A percentile compares a stretch with the other conserved stretches of the same genome.
Evolutionary conservation across 2,797 vertebrate species (phyloP).

Genomic region (Paedocypris micromegethes): DNA sequence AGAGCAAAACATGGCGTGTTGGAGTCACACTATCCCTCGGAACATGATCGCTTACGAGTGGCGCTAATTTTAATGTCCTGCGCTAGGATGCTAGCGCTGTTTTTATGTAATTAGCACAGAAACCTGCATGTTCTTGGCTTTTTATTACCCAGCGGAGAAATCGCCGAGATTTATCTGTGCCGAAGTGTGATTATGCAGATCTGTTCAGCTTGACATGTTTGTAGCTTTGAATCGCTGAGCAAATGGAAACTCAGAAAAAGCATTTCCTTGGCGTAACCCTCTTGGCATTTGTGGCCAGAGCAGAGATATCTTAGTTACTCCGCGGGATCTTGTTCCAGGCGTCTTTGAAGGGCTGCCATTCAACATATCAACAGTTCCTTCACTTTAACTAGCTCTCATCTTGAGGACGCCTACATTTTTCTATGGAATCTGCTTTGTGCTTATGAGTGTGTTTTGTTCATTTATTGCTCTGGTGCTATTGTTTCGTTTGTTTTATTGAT

Average conservation of each 20-base stretch:
- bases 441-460: no score
- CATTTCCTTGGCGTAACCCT: conserved; percentile 78
- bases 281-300: conserved; percentile 68
- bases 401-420: no score
- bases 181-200: conserved; percentile 1
- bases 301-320: conserved; percentile 73
- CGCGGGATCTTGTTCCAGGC: conserved; percentile 69
- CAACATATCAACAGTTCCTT: conserved; percentile 56
- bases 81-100: background rate
- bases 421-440: background rate
- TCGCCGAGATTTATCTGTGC: no score
- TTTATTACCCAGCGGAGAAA: no score
- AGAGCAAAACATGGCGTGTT: conserved; percentile 16
- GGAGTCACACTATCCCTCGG: conserved; percentile 29
- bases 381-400: conserved; percentile 22
- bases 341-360: conserved; percentile 64
- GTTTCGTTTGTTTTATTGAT: no score
- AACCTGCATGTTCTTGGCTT: no score
- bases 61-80: background rate
- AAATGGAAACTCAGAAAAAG: conserved; percentile 78
- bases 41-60: conserved; percentile 44
- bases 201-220: conserved; percentile 42
- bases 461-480: no score
- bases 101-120: background rate
- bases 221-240: conserved; percentile 68